Base-by-base conservation (phyloP, 2,113 vertebrate species). In the Tragelaphus strepsiceros region DNA sequence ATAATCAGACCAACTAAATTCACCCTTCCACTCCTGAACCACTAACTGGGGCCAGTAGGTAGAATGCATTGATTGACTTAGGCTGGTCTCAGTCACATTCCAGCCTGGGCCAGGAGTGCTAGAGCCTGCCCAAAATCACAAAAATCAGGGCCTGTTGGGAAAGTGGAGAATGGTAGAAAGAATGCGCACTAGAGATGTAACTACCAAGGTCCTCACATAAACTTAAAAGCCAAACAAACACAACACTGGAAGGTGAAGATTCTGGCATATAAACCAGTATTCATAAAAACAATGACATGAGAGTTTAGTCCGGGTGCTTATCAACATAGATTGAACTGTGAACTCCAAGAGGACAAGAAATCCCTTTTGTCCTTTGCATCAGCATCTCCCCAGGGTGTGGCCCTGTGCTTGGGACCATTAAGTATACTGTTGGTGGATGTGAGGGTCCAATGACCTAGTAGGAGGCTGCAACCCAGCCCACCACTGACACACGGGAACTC, bases 101-200 rank as follows among this genome's bases (percentile, higher is more conserved):
- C 28, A 5, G 53, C 21, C 16, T 10, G 26, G 39, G 5, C 43
- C 58, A 49, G 19, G 14, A 35, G 13, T 64, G 26, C 30, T 30
- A 26, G 19, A 22, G 22, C 22, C 26, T 28, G 2, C 7, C 51
- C 19, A 2, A 13, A 93, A 87, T 87, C 90, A 61, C 86, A 82
- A 24, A 82, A 71, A 24, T 53, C 84, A 54, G 39, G 67, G 32
- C 53, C 46, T 84, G 2, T 3, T 77, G 58, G 90, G 32, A 49
- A 87, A 32, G 26, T 6, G 13, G 21, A 13, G 58, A 4, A 6
- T 7, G 30, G 35, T 15, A 3, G 30, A 39, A 28, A 88, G 39
- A 77, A 51, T 14, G 2, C 8, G 1, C 0, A 0, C 49, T 67
- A n/a, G 64, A 2, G 49, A 32, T 32, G 0, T 17, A 28, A 16